Evolutionary conservation across 2,113 vertebrate genomes (phyloP), one percentile per base, ranked within the genome.

Genomic region (Piprites chloris): DNA sequence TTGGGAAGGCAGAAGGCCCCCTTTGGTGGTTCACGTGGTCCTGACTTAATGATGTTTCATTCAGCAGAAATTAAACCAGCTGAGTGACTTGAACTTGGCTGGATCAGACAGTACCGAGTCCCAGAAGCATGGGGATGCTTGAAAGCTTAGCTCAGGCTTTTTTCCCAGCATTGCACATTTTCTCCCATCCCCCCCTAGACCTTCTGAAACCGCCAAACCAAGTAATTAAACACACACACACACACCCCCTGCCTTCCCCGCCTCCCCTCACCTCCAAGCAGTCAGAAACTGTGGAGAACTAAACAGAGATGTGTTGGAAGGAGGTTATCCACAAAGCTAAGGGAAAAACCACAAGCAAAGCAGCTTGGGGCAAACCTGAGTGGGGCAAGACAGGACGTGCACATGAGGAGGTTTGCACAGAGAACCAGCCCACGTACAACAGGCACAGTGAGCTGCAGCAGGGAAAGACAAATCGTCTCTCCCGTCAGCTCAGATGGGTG

Each of bases 241-340:
- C n/a, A n/a, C n/a, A n/a, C n/a, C 3, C 14, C 39, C 15, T 4
- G 3, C 0, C 4, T 52, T 52, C 26, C 50, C 50, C 2, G 0
- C 8, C 42, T 47, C 30, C 12, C 30, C 49, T 66, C 41, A 18
- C 11, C 61, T 72, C n/a, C 28, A 52, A 59, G 56, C 68, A 68
- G 41, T 77, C 39, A 67, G 15, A 73, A 89, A 33, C 42, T 80
- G 37, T 39, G 50, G 59, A 85, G 24, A 35, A 33, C 65, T 77
- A 63, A 76, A 77, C 2, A 65, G 32, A 92, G 71, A 73, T 50
- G 62, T 4, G 2, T 10, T 87, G 69, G 9, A 8, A 89, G 82
- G 32, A 89, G 71, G 81, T 67, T 85, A 79, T 74, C 74, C 87
- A 76, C 87, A 93, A 85, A 72, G 30, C 71, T 12, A 47, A 30